Conservation (phyloP, 2,888 invertebrate genomes). For the Linnaemya vulpina region DNA sequence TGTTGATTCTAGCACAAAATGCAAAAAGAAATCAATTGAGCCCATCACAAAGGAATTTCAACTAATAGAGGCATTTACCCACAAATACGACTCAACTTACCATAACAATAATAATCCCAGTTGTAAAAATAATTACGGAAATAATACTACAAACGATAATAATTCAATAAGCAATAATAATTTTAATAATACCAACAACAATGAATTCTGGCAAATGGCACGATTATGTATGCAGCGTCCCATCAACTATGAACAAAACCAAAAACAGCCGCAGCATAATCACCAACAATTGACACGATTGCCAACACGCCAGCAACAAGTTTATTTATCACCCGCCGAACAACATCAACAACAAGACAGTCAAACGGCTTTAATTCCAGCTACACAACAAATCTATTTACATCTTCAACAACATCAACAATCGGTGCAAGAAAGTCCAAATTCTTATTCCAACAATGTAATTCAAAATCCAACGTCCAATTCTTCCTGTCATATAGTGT, state of each 20-base stretch:
- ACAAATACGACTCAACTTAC: conserved; percentile 54
- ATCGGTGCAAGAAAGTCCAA: conserved; percentile 48
- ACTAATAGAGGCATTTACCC: conserved; percentile 44
- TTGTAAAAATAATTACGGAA: conserved; percentile 40
- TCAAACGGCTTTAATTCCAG: neutral
- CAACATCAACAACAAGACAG: conserved; percentile 39
- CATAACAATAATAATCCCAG: conserved; percentile 42
- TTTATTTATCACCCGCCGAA: conserved; percentile 40
- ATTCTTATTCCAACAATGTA: conserved; percentile 9
- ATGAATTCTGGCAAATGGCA: conserved; percentile 63
- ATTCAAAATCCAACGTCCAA: neutral
- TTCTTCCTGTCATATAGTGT: conserved; percentile 12
- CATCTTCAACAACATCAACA: conserved; percentile 58
- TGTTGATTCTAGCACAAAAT: conserved; percentile 15
- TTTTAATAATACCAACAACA: conserved; percentile 34
- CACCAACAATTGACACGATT: conserved; percentile 37
- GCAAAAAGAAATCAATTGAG: conserved; percentile 35
- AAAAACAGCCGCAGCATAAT: conserved; percentile 39
- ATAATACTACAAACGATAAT: conserved; percentile 24
- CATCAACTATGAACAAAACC: conserved; percentile 43
- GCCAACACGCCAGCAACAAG: conserved; percentile 49
- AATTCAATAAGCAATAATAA: conserved; percentile 43
- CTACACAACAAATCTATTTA: conserved; percentile 45
- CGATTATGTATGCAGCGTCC: conserved; percentile 60
- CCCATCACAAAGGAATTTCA: conserved; percentile 9